Percentiles rank a stretch among this genome's conserved stretches.
These are phyloP conservation scores for Lemur catta DNA, from an alignment of 2,797 vertebrate species.

Conservation along the genomic window DNA sequence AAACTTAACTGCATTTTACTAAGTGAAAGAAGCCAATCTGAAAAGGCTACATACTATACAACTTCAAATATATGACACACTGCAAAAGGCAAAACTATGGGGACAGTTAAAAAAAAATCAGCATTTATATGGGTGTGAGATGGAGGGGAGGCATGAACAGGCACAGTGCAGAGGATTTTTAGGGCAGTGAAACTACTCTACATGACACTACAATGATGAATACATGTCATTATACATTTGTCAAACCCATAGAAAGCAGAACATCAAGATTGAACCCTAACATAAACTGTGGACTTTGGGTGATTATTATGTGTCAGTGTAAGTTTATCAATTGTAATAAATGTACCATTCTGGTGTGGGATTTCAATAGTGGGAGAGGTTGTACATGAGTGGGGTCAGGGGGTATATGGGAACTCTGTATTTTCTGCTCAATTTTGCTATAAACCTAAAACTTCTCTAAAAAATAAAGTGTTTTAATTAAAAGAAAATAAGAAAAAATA, in stretches of 20 bases:
- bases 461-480: not conserved
- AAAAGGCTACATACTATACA: not conserved
- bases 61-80: not conserved
- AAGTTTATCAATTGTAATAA: not conserved
- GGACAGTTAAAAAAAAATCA: not conserved
- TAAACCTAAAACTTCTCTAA: not conserved
- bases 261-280: not conserved
- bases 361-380: not conserved
- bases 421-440: not conserved
- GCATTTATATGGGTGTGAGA: not conserved
- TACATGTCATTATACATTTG: not conserved
- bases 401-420: not conserved
- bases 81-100: not conserved
- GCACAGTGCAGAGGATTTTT: not conserved
- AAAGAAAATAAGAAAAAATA: not conserved
- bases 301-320: no score
- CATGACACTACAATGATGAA: not conserved
- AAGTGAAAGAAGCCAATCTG: not conserved
- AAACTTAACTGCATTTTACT: not conserved
- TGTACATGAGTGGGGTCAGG: not conserved
- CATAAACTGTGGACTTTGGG: not conserved
- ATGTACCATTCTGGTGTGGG: no score
- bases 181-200: not conserved
- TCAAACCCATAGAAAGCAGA: not conserved
- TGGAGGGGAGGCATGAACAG: not conserved